Evolutionary conservation across 1,140 invertebrate genomes (phyloP).

Genomic region (Odontomachus brunneus): DNA sequence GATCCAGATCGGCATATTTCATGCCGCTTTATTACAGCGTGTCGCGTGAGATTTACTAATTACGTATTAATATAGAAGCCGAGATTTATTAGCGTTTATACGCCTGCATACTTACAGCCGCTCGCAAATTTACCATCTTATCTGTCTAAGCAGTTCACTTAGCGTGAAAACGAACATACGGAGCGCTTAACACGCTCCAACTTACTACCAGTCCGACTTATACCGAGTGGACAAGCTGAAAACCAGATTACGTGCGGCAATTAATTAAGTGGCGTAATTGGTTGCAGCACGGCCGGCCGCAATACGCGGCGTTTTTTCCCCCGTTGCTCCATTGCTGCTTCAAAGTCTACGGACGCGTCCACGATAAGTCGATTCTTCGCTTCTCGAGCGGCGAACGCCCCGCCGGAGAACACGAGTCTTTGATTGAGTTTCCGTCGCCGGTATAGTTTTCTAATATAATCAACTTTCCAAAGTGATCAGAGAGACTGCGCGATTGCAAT

Average conservation of each 20-base stretch:
- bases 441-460: no score
- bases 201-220: background rate
- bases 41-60: conserved; percentile 43
- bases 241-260: conserved; percentile 48
- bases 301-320: background rate
- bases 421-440: background rate
- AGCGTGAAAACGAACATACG: conserved; percentile 38
- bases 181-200: conserved; percentile 44
- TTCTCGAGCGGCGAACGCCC: background rate
- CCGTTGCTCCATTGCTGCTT: conserved; percentile 7
- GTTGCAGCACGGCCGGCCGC: conserved; percentile 2
- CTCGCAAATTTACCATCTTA: conserved; percentile 49
- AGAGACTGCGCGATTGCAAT: no score
- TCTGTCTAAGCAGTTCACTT: conserved; percentile 26
- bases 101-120: conserved; percentile 3
- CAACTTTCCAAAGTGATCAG: no score
- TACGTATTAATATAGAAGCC: conserved; percentile 42
- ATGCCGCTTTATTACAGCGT: conserved; percentile 42
- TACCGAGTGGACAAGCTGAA: conserved; percentile 6
- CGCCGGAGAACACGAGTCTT: background rate
- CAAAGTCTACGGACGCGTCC: background rate
- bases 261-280: conserved; percentile 59
- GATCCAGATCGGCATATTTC: conserved; percentile 35
- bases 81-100: conserved; percentile 45
- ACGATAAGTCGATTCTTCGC: background rate